Evolutionary conservation across 2,888 invertebrate species (phyloP), one percentile per base, ranked within the genome.

Genomic region (Subacronicta megacephala): DNA sequence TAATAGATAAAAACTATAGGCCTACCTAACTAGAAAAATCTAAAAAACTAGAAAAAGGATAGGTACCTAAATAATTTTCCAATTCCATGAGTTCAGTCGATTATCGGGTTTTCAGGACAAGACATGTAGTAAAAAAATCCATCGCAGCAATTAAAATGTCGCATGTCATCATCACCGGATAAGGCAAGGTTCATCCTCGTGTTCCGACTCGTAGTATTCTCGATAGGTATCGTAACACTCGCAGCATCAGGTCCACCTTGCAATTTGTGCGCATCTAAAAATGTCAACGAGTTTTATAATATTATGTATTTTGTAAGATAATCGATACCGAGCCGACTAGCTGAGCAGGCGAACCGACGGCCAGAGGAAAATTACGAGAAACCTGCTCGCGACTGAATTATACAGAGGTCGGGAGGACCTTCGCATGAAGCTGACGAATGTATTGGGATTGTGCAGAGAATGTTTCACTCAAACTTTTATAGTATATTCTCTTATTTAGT

Each of bases 251-350:
- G 52, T 62, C 66, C 65, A 72, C 69, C 73, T 72, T 69, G 74
- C 73, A 62, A 60, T 55, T 69, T 61, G 69, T 53, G 47, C 58
- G 53, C 44, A 29, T 62, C 69, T 75, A 66, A 62, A 75, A 76
- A 76, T 75, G 77, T 75, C 74, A 75, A 70, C 74, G 53, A 63
- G 77, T 75, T 70, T 66, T 64, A 64, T 75, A 76, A 70, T 75
- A 26, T 26, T 26, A 26, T 26, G 26, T 26, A 26, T 26, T 26
- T 26, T 26, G 46, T 70, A 70, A 73, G 66, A 62, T 73, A 69
- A 76, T 66, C 76, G 73, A 76, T 72, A 64, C 61, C 17, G 59
- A 42, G 52, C 51, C 41, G 59, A 57, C 54, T 72, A 69, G 74
- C 69, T 65, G 63, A 62, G 53, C 63, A 56, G 54, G 56, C 69